Conservation (phyloP, 2,797 vertebrate species). For the Alauda arvensis region DNA sequence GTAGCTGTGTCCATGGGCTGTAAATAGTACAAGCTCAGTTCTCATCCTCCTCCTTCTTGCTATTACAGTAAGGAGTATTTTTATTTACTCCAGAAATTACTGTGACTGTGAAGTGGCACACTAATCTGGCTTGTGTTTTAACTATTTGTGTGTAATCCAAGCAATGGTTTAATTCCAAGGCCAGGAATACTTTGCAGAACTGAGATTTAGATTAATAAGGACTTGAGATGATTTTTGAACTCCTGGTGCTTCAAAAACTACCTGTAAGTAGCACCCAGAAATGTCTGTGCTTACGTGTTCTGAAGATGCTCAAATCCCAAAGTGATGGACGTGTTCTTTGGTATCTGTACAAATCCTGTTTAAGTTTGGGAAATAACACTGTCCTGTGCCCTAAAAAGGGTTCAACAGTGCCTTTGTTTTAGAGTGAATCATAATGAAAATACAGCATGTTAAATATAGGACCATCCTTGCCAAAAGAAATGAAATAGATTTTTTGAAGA, state of each 20-base stretch:
- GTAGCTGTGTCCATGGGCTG: neutral
- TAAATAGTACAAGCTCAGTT: fast-evolving
- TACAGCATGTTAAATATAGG: neutral
- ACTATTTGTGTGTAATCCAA: neutral
- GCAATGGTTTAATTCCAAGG: neutral
- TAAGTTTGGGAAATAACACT: neutral
- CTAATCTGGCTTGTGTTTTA: neutral
- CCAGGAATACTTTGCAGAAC: neutral
- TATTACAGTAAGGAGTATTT: neutral
- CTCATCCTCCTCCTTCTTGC: neutral
- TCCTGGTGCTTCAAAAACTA: neutral
- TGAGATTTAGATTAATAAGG: neutral
- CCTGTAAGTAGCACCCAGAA: neutral
- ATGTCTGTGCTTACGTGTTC: neutral
- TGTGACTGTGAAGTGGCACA: neutral
- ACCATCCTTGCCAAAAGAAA: neutral
- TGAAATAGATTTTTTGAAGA: neutral
- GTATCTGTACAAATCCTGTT: neutral
- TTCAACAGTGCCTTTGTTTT: neutral
- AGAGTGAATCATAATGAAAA: neutral
- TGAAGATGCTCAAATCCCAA: neutral
- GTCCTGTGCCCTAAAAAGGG: neutral
- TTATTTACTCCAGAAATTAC: neutral
- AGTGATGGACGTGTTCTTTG: neutral
- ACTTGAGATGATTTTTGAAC: neutral